Evolutionary conservation across 2,888 invertebrate species (phyloP), one percentile per base, ranked within the genome.

Genomic region (Mycalesis mineus): DNA sequence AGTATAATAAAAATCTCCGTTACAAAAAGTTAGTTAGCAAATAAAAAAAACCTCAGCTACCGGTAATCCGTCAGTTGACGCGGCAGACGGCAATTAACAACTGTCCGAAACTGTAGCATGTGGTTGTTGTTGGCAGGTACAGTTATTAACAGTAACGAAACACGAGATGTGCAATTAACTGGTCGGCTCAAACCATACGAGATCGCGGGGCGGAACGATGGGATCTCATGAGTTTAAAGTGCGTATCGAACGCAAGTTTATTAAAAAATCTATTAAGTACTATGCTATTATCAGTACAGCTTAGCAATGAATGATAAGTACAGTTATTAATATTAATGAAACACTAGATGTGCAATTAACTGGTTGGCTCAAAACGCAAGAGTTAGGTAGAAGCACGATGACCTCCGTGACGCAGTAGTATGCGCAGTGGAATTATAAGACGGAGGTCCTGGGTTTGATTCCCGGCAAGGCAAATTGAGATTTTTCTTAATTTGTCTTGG

Each of bases 71-170:
- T 63, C 66, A 65, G 63, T 64, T 63, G 64, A 63, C 56, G 57
- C 51, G 40, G 61, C 55, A 52, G 61, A 42, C 36, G 65, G 66
- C 78, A 82, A 82, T 84, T 80, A 82, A 78, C 78, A 81, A 75
- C 73, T 63, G 75, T 73, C 78, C 79, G 68, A 85, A 86, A 83
- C 74, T 83, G 80, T 80, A 81, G 75, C 81, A 77, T 67, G 61
- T 66, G 55, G 61, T n/a, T n/a, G n/a, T n/a, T 63, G 50, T 64
- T 22, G 2, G 62, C 60, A 41, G 73, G 71, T 84, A 87, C 87
- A 80, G 86, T 86, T 85, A 86, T 71, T 80, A 85, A 80, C 81
- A 77, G 80, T 29, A 28, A 77, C 80, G 80, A 80, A 79, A 82
- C 77, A 73, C 71, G 77, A 81, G 78, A 80, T 74, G 78, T 69